Evolutionary conservation across 2,888 invertebrate species (phyloP).

Genomic region (Nymphalis polychloros): DNA sequence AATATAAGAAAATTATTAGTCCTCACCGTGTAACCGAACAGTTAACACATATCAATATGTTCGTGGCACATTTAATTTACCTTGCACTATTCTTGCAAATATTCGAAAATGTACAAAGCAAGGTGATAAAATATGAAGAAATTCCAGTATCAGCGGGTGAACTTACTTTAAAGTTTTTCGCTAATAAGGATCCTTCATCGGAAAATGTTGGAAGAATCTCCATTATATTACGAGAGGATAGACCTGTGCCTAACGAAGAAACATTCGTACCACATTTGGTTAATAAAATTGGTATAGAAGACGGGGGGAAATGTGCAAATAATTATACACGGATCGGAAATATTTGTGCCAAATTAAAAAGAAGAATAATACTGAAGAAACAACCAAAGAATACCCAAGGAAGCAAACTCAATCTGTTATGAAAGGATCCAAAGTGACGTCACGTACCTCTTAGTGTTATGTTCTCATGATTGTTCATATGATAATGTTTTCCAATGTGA

Average conservation of each 20-base stretch:
- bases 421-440: too few relatives aligned
- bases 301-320: neutral
- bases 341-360: neutral
- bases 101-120: constrained; percentile 1
- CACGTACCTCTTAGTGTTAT: too few relatives aligned
- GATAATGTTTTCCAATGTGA: too few relatives aligned
- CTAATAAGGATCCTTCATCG: neutral
- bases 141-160: constrained; percentile 18
- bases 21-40: neutral
- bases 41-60: constrained; percentile 7
- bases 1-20: neutral
- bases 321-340: neutral
- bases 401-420: too few relatives aligned
- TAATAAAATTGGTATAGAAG: constrained; percentile 7
- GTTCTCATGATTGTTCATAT: too few relatives aligned
- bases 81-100: neutral
- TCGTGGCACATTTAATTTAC: neutral
- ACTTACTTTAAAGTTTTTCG: constrained; percentile 14
- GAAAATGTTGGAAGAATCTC: neutral
- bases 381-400: too few relatives aligned
- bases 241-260: neutral
- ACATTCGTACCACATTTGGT: neutral
- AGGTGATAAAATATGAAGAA: constrained; percentile 16
- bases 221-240: neutral
- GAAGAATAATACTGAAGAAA: too few relatives aligned